Conservation (phyloP, 2,888 invertebrate species). For the Macrosiphum euphorbiae region DNA sequence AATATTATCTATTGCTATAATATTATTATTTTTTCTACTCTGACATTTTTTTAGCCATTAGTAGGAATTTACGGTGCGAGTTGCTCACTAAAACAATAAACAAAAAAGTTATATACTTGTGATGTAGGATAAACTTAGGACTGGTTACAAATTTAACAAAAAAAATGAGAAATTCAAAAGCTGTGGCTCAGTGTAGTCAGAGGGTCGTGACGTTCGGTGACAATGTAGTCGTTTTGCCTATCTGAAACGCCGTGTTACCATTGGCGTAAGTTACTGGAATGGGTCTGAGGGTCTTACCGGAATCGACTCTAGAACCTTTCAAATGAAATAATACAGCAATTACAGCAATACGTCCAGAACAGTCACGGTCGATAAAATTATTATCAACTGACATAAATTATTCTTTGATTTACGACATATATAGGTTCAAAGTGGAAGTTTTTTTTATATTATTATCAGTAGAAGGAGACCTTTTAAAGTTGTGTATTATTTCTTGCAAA, state of each 20-base stretch:
- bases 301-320: not conserved
- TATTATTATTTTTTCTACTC: not conserved
- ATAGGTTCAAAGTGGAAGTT: not conserved
- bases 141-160: not conserved
- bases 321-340: not conserved
- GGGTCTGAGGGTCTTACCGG: not conserved
- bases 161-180: not conserved
- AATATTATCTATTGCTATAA: not conserved
- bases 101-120: too few species aligned
- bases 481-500: not conserved
- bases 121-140: not conserved
- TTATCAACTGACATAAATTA: not conserved
- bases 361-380: not conserved
- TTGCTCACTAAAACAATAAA: not conserved
- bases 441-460: not conserved
- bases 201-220: not conserved
- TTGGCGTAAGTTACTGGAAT: not conserved
- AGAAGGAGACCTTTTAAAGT: not conserved
- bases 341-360: not conserved
- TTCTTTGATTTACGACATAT: not conserved
- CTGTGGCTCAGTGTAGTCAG: not conserved
- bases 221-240: not conserved
- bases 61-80: not conserved
- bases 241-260: not conserved
- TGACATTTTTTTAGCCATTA: not conserved